These are phyloP conservation scores for Lithophane semibrunnea DNA, from an alignment of 2,888 invertebrate species.

Conservation along the genomic window DNA sequence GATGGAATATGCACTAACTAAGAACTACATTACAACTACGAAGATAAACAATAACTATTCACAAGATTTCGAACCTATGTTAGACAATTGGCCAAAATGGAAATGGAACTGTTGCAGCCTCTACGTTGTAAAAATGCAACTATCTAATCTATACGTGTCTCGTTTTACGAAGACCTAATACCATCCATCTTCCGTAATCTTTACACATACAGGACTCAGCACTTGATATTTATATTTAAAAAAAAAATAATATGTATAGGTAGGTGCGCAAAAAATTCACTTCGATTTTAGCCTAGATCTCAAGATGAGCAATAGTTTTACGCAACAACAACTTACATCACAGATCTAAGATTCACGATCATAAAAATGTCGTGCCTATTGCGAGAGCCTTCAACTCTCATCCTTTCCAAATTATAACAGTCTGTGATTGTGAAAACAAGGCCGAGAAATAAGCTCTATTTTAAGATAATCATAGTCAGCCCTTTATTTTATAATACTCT, in stretches of 20 bases:
- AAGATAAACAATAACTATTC: not conserved
- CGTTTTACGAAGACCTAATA: not conserved
- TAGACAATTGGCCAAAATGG: not conserved
- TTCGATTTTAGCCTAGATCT: conserved; percentile 61
- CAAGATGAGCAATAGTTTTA: conserved; percentile 58
- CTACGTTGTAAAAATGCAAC: not conserved
- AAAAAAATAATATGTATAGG: not conserved
- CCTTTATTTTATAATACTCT: too few species aligned
- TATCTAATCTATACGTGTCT: too few species aligned
- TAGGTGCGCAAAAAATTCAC: conserved; percentile 41
- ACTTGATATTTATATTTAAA: not conserved
- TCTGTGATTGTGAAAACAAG: conserved; percentile 19
- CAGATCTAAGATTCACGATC: conserved; percentile 46
- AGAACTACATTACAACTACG: not conserved
- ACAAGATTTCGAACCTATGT: not conserved
- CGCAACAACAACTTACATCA: conserved; percentile 56
- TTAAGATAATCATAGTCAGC: too few species aligned
- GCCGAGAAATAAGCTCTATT: too few species aligned
- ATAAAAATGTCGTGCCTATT: conserved; percentile 63
- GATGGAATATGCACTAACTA: too few species aligned
- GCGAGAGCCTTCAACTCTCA: conserved; percentile 40
- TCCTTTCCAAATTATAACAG: conserved; percentile 48
- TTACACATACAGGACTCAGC: not conserved
- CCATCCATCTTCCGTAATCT: not conserved
- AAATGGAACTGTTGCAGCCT: not conserved